Evolutionary conservation across 64 coral and sea anemone genomes (phyloP), one percentile per base, ranked within the genome.

Genomic region (Montipora foliosa): DNA sequence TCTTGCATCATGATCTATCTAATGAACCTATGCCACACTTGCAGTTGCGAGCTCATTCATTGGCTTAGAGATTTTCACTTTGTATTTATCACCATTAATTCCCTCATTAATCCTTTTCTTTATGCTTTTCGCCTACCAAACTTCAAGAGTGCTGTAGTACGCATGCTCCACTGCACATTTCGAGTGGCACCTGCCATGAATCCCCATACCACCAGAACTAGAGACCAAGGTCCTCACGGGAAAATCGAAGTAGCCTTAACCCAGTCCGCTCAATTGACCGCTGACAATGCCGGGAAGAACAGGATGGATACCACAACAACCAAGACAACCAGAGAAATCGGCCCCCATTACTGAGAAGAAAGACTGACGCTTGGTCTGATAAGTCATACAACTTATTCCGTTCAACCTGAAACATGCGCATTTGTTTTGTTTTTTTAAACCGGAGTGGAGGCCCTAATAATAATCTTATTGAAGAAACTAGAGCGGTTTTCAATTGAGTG

Each of bases 31-130:
- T 99, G 98, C 86, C 89, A 58, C 6, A 22, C 87, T 2, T 99
- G 98, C 80, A 94, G 89, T 75, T 99, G 98, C 92, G 79, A 96
- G 13, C 74, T 91, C 11, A 90, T 96, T 87, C 98, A 99, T 71
- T 99, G 98, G 98, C 72, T 99, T 46, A 75, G 97, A 73, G 95
- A 99, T 79, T 88, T 96, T 22, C 97, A 99, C 25, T 99, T 96
- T 74, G 82, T 99, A 10, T 87, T 99, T 11, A 82, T 99, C 15
- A 96, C 90, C 2, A 89, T 96, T 72, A 99, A 96, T 44, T 94
- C 91, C 11, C 90, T 96, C 24, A 73, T 96, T 15, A 99, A 99
- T 29, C 95, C 95, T 11, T 92, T 91, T 44, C 29, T 94, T 17
- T 96, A 99, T 15, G 92, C 97, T 8, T 89, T 99, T 17, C 92